These are phyloP conservation scores for Gryllus longicercus DNA, from an alignment of 2,888 invertebrate genomes.

Conservation along the genomic window DNA sequence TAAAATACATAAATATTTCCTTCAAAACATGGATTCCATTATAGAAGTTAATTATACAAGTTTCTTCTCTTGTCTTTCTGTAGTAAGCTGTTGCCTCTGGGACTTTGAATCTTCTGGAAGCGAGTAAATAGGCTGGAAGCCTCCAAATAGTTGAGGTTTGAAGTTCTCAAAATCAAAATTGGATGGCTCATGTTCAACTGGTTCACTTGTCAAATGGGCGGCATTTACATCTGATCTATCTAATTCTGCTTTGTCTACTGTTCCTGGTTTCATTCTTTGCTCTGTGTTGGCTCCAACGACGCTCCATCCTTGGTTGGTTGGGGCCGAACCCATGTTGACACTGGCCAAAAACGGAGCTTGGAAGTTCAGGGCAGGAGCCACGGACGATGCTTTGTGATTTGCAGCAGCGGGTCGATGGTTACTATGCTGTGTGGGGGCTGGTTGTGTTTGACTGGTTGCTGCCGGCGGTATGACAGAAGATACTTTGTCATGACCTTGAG, in stretches of 20 bases:
- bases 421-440: conserved; percentile 30
- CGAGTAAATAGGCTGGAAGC: conserved; percentile 60
- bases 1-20: too few relatives aligned
- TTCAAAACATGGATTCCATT: too few relatives aligned
- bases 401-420: conserved; percentile 29
- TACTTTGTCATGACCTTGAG: conserved; percentile 25
- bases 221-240: conserved; percentile 27
- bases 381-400: conserved; percentile 23
- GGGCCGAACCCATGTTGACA: conserved; percentile 56
- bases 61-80: conserved; percentile 34
- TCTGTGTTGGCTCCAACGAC: conserved; percentile 44
- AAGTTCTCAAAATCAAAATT: conserved; percentile 64
- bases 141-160: conserved; percentile 65
- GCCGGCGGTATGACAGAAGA: conserved; percentile 47
- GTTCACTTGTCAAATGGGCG: conserved; percentile 35
- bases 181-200: conserved; percentile 43
- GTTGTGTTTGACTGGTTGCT: conserved; percentile 48
- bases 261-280: conserved; percentile 30
- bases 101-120: conserved; percentile 37
- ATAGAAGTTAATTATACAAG: not conserved
- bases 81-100: conserved; percentile 23
- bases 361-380: conserved; percentile 33
- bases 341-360: conserved; percentile 51
- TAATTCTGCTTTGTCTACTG: conserved; percentile 32
- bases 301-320: conserved; percentile 60